A percentile compares a stretch with the other conserved stretches of the same genome.
Conservation (phyloP, 2,888 invertebrate species). For the Heliconius aoede region DNA sequence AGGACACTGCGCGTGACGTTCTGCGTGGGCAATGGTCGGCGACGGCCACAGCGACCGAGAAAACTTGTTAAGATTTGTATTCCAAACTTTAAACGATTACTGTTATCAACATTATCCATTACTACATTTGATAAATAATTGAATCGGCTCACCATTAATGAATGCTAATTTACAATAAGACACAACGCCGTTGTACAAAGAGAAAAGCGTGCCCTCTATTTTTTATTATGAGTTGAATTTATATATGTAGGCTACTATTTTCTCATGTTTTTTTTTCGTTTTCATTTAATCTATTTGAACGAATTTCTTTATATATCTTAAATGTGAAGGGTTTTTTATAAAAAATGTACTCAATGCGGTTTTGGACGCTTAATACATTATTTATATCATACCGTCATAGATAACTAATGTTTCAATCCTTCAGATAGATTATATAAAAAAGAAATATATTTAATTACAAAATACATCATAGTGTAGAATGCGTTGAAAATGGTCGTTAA, state of each 20-base stretch:
- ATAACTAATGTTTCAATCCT: neutral
- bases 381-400: neutral
- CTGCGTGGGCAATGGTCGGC: too few relatives aligned
- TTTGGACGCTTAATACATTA: neutral
- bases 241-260: constrained; percentile 30
- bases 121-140: neutral
- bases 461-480: constrained; percentile 30
- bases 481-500: constrained; percentile 34
- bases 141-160: neutral
- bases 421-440: constrained; percentile 33
- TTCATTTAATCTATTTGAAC: constrained; percentile 30
- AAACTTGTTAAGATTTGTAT: neutral
- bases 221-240: constrained; percentile 24
- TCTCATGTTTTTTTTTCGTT: constrained; percentile 11
- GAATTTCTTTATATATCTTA: neutral
- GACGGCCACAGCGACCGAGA: too few relatives aligned
- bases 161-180: constrained; percentile 16
- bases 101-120: too few relatives aligned
- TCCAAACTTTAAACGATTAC: neutral
- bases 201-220: constrained; percentile 37
- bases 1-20: too few relatives aligned
- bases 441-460: constrained; percentile 21
- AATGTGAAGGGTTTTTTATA: neutral
- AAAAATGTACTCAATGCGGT: neutral
- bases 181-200: constrained; percentile 27